These are phyloP conservation scores for Dissostichus mawsoni DNA, from an alignment of 2,113 vertebrate species.

Conservation along the genomic window DNA sequence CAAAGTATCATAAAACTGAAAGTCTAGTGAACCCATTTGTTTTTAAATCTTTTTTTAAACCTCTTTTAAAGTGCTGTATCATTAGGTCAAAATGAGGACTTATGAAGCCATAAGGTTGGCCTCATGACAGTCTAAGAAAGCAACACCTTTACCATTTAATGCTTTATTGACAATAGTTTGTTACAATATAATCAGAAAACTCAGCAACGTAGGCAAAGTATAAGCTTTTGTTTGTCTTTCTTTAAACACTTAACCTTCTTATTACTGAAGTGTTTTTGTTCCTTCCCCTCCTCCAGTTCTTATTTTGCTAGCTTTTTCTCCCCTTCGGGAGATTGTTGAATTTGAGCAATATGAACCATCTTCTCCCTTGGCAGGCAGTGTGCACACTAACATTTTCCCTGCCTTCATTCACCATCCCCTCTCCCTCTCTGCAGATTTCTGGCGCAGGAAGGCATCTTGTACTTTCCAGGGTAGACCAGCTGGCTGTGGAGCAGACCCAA, in stretches of 20 bases:
- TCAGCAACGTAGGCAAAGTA: neutral
- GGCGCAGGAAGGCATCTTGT: slow-evolving; percentile 50
- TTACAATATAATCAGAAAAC: neutral
- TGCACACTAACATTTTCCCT: slow-evolving; percentile 59
- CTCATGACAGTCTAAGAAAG: neutral
- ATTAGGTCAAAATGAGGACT: neutral
- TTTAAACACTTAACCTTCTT: neutral
- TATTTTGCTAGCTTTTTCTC: slow-evolving; percentile 11
- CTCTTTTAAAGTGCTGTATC: neutral
- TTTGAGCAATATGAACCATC: slow-evolving; percentile 38
- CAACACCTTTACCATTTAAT: neutral
- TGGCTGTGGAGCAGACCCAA: slow-evolving; percentile 52
- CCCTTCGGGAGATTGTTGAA: slow-evolving; percentile 13
- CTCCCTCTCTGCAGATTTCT: slow-evolving; percentile 51
- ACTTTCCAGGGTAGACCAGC: slow-evolving; percentile 68
- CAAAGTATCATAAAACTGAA: neutral
- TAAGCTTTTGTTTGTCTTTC: slow-evolving; percentile 11
- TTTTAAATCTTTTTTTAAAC: too few species aligned
- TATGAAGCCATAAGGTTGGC: neutral
- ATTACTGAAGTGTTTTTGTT: slow-evolving; percentile 4
- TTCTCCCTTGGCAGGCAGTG: slow-evolving; percentile 40
- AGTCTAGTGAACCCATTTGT: too few species aligned
- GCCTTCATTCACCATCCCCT: slow-evolving; percentile 34
- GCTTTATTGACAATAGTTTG: neutral
- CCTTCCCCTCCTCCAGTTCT: neutral